phyloP scores from a whole-genome alignment of 1,140 invertebrate genomes.

The Drosophila ambigua region DNA sequence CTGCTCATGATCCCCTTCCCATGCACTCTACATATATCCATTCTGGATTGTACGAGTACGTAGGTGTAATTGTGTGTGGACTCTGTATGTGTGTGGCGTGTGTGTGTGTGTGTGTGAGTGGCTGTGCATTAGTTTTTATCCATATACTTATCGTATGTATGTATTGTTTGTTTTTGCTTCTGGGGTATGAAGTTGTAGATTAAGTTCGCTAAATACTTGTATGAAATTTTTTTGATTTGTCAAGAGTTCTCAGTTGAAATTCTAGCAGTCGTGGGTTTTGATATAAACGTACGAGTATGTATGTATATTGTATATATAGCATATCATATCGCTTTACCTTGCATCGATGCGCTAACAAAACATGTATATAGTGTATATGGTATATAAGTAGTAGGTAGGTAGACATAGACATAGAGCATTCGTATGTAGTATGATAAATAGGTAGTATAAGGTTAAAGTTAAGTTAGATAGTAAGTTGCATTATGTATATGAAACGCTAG shows the following conservation, averaged over 20 bases:
- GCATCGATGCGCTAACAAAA: constrained; percentile 76
- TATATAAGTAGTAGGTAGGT: constrained; percentile 53
- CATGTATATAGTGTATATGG: constrained; percentile 64
- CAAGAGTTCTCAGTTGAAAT: constrained; percentile 81
- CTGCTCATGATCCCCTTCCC: not conserved
- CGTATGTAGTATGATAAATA: constrained; percentile 55
- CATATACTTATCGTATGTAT: constrained; percentile 34
- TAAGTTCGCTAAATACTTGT: constrained; percentile 58
- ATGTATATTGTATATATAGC: constrained; percentile 31
- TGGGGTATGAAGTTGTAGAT: constrained; percentile 48
- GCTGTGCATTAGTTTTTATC: constrained; percentile 5
- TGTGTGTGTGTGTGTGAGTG: constrained; percentile 33
- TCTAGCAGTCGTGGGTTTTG: constrained; percentile 79
- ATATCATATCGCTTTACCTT: constrained; percentile 64
- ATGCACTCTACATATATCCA: constrained; percentile 15
- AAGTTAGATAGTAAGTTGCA: constrained; percentile 60
- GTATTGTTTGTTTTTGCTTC: constrained; percentile 28
- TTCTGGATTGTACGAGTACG: not conserved
- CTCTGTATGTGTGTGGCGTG: not conserved
- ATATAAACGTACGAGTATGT: constrained; percentile 30
- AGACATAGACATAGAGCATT: constrained; percentile 76
- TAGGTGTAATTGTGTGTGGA: constrained; percentile 16
- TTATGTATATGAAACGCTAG: constrained; percentile 77
- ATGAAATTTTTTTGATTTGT: constrained; percentile 75
- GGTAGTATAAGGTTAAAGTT: constrained; percentile 47